These are phyloP conservation scores for Drosophila helvetica DNA, from an alignment of 2,888 invertebrate species.

Conservation along the genomic window DNA sequence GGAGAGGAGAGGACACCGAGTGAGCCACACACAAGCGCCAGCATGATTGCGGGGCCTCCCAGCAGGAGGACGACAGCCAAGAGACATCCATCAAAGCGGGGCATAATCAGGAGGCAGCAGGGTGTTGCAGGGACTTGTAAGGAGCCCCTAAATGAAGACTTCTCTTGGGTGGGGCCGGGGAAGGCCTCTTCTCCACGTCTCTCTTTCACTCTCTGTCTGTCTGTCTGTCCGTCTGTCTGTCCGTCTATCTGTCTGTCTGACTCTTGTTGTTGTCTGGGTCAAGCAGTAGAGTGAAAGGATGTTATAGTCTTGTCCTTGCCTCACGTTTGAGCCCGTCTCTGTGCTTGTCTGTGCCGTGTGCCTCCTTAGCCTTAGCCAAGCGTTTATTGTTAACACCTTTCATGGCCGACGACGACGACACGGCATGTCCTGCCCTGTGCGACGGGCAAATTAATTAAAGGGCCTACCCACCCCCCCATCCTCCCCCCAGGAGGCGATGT, in stretches of 20 bases:
- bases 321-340: conserved; percentile 14
- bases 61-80: conserved; percentile 1
- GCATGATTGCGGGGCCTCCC: conserved; percentile 49
- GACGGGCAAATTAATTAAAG: conserved; percentile 70
- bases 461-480: conserved; percentile 2
- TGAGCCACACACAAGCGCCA: conserved; percentile 44
- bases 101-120: conserved; percentile 33
- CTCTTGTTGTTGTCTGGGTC: conserved; percentile 63
- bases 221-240: conserved; percentile 8
- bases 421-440: conserved; percentile 31
- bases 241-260: conserved; percentile 21
- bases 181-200: conserved; percentile 12
- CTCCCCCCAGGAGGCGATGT: conserved; percentile 46
- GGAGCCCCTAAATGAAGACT: conserved; percentile 47
- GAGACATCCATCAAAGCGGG: conserved; percentile 23
- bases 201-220: conserved; percentile 4
- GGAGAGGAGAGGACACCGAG: too few relatives aligned
- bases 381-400: conserved; percentile 70
- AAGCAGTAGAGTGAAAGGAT: conserved; percentile 57
- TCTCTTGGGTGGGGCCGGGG: conserved; percentile 12
- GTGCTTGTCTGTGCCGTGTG: conserved; percentile 19
- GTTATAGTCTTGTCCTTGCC: conserved; percentile 51
- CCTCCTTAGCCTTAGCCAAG: conserved; percentile 17
- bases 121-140: conserved; percentile 5
- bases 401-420: conserved; percentile 58